phyloP scores from a whole-genome alignment of 2,888 invertebrate genomes.

The Nysson spinosus region DNA sequence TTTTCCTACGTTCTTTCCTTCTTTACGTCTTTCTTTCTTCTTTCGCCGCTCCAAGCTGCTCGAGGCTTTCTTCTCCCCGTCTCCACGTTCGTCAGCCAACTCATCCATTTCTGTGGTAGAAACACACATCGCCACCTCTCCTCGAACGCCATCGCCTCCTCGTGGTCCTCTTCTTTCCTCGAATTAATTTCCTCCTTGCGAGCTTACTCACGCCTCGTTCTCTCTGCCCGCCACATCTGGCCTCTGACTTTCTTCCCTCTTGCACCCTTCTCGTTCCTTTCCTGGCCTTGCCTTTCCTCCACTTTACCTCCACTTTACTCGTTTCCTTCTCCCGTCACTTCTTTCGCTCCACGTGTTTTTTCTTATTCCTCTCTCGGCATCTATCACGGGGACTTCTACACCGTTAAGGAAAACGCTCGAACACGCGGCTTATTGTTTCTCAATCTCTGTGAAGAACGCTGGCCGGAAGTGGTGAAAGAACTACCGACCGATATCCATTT shows the following conservation, averaged over 20 bases:
- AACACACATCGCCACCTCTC: constrained; percentile 38
- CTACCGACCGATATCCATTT: no score
- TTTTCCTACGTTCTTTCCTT: constrained; percentile 9
- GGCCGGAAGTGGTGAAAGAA: no score
- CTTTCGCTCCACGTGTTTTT: not conserved
- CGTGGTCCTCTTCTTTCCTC: constrained; percentile 51
- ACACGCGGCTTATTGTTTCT: constrained; percentile 23
- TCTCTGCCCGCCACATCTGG: constrained; percentile 65
- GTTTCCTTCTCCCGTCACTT: not conserved
- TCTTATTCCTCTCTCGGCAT: constrained; percentile 1
- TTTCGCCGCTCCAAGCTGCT: constrained; percentile 8
- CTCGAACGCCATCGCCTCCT: constrained; percentile 15
- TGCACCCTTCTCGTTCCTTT: constrained; percentile 10
- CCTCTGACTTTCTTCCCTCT: constrained; percentile 15
- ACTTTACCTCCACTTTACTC: constrained; percentile 1
- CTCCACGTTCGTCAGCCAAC: constrained; percentile 13
- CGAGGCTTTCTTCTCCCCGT: constrained; percentile 5
- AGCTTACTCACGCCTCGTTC: constrained; percentile 70
- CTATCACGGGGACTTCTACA: constrained; percentile 65
- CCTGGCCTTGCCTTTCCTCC: constrained; percentile 11
- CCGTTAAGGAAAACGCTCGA: constrained; percentile 73
- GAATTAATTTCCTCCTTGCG: constrained; percentile 66
- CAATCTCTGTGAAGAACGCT: no score
- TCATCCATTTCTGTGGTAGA: constrained; percentile 41
- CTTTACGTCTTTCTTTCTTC: constrained; percentile 21